A percentile compares a stretch with the other conserved stretches of the same genome.
Evolutionary conservation across 2,888 invertebrate genomes (phyloP).

Genomic region (Frankliniella fusca): DNA sequence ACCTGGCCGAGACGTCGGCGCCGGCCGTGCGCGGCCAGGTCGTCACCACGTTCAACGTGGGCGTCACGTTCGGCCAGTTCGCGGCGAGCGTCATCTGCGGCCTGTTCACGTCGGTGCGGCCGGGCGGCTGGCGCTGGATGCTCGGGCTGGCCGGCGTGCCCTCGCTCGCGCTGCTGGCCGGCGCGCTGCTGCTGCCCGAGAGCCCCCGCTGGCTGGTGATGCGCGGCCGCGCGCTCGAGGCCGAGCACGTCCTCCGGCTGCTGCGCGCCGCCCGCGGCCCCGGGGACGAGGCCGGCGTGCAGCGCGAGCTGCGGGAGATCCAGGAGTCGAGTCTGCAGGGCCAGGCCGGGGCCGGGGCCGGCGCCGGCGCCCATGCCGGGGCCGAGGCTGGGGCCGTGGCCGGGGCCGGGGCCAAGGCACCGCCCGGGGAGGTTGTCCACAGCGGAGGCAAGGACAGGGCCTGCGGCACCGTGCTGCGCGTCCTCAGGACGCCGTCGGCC

Average conservation of each 20-base stretch:
- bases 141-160: constrained; percentile 53
- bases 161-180: constrained; percentile 51
- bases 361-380: not conserved
- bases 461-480: constrained; percentile 38
- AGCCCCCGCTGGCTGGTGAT: constrained; percentile 51
- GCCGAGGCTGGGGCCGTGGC: not conserved
- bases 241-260: not conserved
- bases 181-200: constrained; percentile 54
- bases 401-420: not conserved
- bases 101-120: constrained; percentile 46
- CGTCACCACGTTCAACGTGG: constrained; percentile 51
- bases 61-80: constrained; percentile 54
- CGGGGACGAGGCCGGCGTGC: constrained; percentile 3
- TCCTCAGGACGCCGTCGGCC: constrained; percentile 45
- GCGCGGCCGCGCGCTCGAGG: not conserved
- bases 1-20: constrained; percentile 54
- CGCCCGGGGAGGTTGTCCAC: not conserved
- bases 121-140: constrained; percentile 57
- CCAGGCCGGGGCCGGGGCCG: not conserved
- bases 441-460: not conserved
- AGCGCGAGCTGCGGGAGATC: constrained; percentile 5
- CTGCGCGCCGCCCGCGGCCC: not conserved
- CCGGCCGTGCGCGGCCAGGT: constrained; percentile 50
- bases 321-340: not conserved
- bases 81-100: constrained; percentile 51